Percentiles rank a stretch among this genome's conserved stretches.
Evolutionary conservation across 37 sponge, comb jelly and placozoan species (phyloP).

Genomic region (Bolinopsis microptera): DNA sequence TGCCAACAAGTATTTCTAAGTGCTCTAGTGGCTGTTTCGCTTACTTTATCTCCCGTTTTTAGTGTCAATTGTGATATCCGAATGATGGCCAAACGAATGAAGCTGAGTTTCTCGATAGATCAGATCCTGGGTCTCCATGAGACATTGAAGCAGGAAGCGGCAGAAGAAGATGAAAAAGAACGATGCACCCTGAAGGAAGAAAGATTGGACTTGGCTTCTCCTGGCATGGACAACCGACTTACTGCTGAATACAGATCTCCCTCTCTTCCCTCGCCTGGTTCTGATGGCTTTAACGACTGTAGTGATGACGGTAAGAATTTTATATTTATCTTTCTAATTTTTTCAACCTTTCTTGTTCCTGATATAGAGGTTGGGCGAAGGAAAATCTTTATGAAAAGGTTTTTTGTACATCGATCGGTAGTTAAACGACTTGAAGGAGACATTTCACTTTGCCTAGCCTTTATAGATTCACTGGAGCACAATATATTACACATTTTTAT

Average conservation of each 20-base stretch:
- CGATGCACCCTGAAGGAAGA: background rate
- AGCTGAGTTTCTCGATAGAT: constrained; percentile 42
- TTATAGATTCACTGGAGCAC: too few relatives aligned
- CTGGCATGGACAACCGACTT: background rate
- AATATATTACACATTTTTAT: too few relatives aligned
- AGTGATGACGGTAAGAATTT: background rate
- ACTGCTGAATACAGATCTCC: background rate
- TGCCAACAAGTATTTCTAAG: background rate
- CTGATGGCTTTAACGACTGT: background rate
- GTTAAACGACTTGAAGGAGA: too few relatives aligned
- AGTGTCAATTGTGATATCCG: background rate
- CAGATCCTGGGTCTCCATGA: constrained; percentile 24
- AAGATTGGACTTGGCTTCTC: background rate
- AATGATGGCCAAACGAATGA: constrained; percentile 3
- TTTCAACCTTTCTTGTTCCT: too few relatives aligned
- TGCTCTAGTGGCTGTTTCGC: background rate
- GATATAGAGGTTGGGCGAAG: too few relatives aligned
- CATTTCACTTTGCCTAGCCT: too few relatives aligned
- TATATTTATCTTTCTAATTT: too few relatives aligned
- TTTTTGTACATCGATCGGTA: too few relatives aligned
- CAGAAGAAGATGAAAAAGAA: background rate
- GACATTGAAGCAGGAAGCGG: background rate
- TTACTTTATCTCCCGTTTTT: background rate
- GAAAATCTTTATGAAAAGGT: too few relatives aligned
- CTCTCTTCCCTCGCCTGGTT: background rate